A percentile compares a stretch with the other conserved stretches of the same genome.
Evolutionary conservation across 2,797 vertebrate species (phyloP).

Genomic region (Coluber constrictor): DNA sequence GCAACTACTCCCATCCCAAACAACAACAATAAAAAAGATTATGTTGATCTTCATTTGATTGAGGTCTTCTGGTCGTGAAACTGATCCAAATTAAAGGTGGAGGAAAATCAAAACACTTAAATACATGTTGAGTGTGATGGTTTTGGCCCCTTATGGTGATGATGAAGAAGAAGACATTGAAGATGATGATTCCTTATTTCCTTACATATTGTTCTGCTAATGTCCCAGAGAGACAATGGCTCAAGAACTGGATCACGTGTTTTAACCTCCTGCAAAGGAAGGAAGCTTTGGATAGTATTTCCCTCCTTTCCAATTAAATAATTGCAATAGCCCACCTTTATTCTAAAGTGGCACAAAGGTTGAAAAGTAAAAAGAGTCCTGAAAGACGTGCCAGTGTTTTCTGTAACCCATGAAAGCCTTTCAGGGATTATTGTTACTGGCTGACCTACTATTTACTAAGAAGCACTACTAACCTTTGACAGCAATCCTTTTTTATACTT

Average conservation of each 20-base stretch:
- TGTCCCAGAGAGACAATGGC: too few species aligned
- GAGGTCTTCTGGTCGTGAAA: not conserved
- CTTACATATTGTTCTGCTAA: not conserved
- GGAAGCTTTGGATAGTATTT: not conserved
- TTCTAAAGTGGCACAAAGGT: not conserved
- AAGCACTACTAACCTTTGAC: not conserved
- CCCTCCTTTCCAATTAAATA: not conserved
- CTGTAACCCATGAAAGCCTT: not conserved
- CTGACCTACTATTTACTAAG: not conserved
- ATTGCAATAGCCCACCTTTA: not conserved
- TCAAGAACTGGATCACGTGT: not conserved
- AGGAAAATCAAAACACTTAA: not conserved
- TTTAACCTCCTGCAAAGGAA: not conserved
- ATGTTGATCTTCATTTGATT: not conserved
- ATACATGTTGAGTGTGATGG: not conserved
- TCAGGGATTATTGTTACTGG: not conserved
- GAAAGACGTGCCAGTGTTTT: not conserved
- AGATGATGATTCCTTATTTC: not conserved
- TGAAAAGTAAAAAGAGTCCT: not conserved
- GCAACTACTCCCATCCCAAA: not conserved
- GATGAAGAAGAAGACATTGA: not conserved
- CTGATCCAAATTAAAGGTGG: not conserved
- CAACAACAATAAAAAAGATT: not conserved
- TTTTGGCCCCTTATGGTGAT: not conserved
- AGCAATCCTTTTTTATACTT: not conserved